Evolutionary conservation across 2,113 vertebrate species (phyloP), one percentile per base, ranked within the genome.

Genomic region (Grallaria varia): DNA sequence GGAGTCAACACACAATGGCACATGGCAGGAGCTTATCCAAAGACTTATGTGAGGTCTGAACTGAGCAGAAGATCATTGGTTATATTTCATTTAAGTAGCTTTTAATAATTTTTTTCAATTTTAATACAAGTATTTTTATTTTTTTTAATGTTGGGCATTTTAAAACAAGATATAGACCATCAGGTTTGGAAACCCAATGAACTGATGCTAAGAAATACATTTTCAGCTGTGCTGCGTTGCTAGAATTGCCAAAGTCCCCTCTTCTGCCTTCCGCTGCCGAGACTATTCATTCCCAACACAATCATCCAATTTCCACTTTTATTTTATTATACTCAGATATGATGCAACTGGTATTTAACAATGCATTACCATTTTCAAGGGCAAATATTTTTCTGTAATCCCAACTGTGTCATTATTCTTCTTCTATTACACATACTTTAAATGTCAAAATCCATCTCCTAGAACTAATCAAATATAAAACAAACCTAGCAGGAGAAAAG

Each of bases 301-400:
- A 92, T 81, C 82, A 72, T 49, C 89, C 82, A 64, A 80, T 77
- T 72, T 84, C 62, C 69, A 56, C 80, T 94, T 80, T 78, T 56
- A 90, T 95, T 94, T 93, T 74, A 90, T 91, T 79, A 67, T 42
- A 60, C 53, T 90, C 58, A 74, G 85, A 37, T 81, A 85, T 47
- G 90, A 93, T 90, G 83, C 88, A 92, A 92, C 74, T 24, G 2
- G 62, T 83, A 93, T 89, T 96, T 95, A 90, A 95, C 88, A 95
- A 87, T 49, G 58, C 79, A 94, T 72, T 94, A 77, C 68, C 67
- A 87, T 92, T 95, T 93, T 62, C 91, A 95, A 96, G 94, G 93
- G 81, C 89, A 97, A 96, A 97, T 92, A 90, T 86, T 93, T 95
- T 83, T 76, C 91, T 80, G 82, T 82, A 90, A 84, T 95, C 74